These are phyloP conservation scores for Polyodon spathula DNA, from an alignment of 2,113 vertebrate species.

Conservation along the genomic window DNA sequence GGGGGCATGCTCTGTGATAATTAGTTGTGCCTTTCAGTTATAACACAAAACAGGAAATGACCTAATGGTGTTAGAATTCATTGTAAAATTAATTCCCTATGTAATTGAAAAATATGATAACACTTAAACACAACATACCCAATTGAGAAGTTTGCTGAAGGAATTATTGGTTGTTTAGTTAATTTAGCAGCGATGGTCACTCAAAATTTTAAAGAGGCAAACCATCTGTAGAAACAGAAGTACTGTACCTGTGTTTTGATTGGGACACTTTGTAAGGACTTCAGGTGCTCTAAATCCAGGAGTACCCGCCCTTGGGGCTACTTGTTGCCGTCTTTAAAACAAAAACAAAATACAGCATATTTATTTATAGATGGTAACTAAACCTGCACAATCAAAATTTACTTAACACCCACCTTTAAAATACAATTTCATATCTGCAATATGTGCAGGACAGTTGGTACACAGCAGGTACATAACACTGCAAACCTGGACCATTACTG, in stretches of 20 bases:
- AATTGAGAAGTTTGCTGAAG: no score
- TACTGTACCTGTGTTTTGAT: constrained; percentile 79
- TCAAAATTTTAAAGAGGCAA: no score
- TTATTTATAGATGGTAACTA: no score
- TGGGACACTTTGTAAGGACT: constrained; percentile 85
- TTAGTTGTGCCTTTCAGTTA: constrained; percentile 25
- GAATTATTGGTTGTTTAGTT: no score
- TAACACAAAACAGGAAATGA: constrained; percentile 38
- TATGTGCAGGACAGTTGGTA: no score
- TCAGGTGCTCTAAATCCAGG: constrained; percentile 95
- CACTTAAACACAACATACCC: not conserved
- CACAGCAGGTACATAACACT: no score
- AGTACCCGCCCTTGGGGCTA: constrained; percentile 87
- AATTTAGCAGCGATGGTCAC: no score
- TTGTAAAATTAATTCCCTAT: constrained; percentile 20
- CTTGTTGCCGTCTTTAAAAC: constrained; percentile 71
- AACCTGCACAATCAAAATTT: no score
- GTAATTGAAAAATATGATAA: constrained; percentile 7
- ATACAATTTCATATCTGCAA: no score
- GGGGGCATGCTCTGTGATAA: constrained; percentile 20
- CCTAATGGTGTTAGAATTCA: constrained; percentile 22
- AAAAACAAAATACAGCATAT: no score
- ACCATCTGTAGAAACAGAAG: not conserved
- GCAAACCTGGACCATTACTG: no score
- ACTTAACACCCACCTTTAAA: no score